Evolutionary conservation across 2,113 vertebrate genomes (phyloP), one percentile per base, ranked within the genome.

Genomic region (Strix aluco): DNA sequence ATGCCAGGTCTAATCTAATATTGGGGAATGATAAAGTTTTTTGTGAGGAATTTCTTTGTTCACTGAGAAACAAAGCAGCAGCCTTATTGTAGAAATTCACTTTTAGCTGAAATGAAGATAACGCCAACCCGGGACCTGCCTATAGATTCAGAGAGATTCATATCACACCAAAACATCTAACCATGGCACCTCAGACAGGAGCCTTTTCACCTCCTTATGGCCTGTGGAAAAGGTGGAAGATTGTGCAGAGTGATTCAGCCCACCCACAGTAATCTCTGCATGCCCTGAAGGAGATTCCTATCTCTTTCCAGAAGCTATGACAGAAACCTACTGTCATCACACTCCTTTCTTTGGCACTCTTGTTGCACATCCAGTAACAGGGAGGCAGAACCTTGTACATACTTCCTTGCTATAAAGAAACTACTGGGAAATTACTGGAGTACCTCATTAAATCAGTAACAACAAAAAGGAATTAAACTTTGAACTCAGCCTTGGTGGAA

Each of bases 1-100:
- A 90, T 93, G 57, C 80, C 4, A 4, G 55, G 26, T 78, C 91
- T 94, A 92, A 95, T 92, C 61, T 94, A 95, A 87, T 96, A 93
- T 36, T 3, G 3, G 81, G 63, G 59, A 88, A 86, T n/a, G n/a
- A 74, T 67, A 67, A 92, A 36, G 0, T 15, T 71, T 61, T 91
- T 70, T 63, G 57, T 44, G 40, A 82, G 49, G n/a, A 74, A 69
- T 82, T 90, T 90, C 81, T 95, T 94, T 94, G 81, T 91, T 95
- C 81, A n/a, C 54, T 38, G 74, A 90, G 70, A 91, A 88, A 92
- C 84, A 96, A 88, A 79, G 30, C 29, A 83, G 47, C n/a, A 81
- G 47, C 46, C 84, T 86, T 95, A 51, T 26, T 78, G 29, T 36
- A 84, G 86, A 87, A 93, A 92, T 65, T 55, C 40, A 16, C 55